phyloP scores from a whole-genome alignment of 1,140 invertebrate species.

The Rhopalosiphum padi region DNA sequence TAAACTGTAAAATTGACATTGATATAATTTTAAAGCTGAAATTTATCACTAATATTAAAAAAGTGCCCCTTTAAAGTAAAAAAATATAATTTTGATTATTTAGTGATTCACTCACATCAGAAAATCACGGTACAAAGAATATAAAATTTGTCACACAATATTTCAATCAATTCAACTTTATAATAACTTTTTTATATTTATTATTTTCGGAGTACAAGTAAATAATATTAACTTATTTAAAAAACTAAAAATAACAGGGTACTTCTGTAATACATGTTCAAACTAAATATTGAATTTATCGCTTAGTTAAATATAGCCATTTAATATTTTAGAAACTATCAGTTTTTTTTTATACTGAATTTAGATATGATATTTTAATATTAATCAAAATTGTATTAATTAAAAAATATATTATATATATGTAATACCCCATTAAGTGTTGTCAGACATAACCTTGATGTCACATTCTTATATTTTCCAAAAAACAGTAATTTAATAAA shows the following conservation, averaged over 20 bases:
- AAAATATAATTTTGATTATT: conserved; percentile 35
- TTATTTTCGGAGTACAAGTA: neutral
- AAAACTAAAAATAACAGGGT: neutral
- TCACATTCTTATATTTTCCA: neutral
- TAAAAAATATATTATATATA: neutral
- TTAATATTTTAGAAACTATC: neutral
- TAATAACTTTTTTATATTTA: neutral
- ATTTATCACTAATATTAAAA: neutral
- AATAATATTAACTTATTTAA: neutral
- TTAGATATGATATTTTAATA: neutral
- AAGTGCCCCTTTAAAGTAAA: neutral
- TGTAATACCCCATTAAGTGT: conserved; percentile 10
- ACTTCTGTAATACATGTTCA: neutral
- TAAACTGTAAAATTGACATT: neutral
- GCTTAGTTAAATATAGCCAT: neutral
- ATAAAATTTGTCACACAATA: neutral
- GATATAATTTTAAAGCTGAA: neutral
- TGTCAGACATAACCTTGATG: neutral
- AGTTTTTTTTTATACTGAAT: neutral
- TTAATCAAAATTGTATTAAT: neutral
- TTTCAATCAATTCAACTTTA: neutral
- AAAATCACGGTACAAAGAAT: neutral
- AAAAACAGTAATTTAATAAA: neutral
- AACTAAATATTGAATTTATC: neutral
- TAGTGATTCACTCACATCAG: neutral